Evolutionary conservation across 92 coral and sea anemone genomes (phyloP).

Genomic region (Pocillopora grandis): DNA sequence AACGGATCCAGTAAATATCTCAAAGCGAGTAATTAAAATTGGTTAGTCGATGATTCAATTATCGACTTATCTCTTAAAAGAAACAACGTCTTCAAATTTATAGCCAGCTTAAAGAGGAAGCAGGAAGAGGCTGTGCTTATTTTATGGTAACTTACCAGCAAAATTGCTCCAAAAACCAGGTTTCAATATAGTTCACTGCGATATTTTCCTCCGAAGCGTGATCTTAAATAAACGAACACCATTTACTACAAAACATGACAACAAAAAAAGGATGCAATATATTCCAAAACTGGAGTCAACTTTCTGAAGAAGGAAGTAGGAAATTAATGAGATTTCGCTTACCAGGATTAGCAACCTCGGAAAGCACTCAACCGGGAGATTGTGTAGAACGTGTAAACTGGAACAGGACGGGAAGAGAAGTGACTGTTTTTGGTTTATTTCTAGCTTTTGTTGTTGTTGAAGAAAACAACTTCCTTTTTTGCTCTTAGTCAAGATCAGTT

Average conservation of each 20-base stretch:
- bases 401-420: background rate
- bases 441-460: background rate
- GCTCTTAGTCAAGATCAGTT: background rate
- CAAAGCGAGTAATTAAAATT: background rate
- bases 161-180: background rate
- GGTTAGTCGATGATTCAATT: constrained; percentile 15
- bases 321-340: background rate
- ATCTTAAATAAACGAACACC: background rate
- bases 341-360: background rate
- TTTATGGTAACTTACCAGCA: background rate
- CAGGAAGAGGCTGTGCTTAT: background rate
- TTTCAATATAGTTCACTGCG: background rate
- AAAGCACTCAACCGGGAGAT: background rate
- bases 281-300: background rate
- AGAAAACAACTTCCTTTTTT: constrained; percentile 9
- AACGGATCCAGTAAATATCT: background rate
- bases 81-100: background rate
- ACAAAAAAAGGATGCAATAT: background rate
- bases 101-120: background rate
- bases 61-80: background rate
- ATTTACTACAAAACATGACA: background rate
- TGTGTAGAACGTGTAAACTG: background rate
- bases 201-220: background rate
- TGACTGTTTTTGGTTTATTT: background rate
- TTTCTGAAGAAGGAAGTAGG: constrained; percentile 2